These are phyloP conservation scores for Alviniconcha strummeri DNA, from an alignment of 2,888 invertebrate species.

Conservation along the genomic window DNA sequence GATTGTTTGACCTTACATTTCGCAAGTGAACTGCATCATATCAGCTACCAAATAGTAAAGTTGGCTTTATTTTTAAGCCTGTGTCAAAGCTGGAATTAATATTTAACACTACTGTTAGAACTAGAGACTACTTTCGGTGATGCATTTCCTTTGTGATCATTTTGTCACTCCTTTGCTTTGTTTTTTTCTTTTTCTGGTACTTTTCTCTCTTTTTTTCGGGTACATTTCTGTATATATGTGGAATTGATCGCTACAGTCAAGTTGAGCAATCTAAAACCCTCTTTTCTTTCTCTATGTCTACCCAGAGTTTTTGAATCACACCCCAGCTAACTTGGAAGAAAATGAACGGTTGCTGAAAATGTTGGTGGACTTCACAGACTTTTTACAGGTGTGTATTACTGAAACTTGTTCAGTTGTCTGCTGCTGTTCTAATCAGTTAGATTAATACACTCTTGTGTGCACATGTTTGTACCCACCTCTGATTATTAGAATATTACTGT, in stretches of 20 bases:
- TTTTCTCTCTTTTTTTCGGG: not conserved
- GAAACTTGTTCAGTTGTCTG: too few species aligned
- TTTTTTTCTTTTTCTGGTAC: not conserved
- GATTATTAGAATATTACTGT: too few species aligned
- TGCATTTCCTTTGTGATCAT: too few species aligned
- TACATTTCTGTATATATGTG: not conserved
- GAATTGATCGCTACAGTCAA: not conserved
- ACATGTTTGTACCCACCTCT: not conserved
- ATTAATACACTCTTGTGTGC: not conserved
- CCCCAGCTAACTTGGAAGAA: slow-evolving; percentile 44
- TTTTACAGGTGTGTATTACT: slow-evolving; percentile 54
- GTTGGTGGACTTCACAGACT: slow-evolving; percentile 57
- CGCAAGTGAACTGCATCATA: too few species aligned
- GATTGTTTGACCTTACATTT: too few species aligned
- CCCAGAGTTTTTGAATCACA: slow-evolving; percentile 50
- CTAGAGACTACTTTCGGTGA: too few species aligned
- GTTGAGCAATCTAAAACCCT: not conserved
- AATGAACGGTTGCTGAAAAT: slow-evolving; percentile 52
- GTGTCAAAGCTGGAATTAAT: not conserved
- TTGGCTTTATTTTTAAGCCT: not conserved
- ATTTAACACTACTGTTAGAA: not conserved
- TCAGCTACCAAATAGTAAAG: not conserved
- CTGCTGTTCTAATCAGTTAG: too few species aligned
- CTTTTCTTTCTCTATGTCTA: slow-evolving; percentile 6
- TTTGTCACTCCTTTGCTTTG: not conserved